A percentile compares a stretch with the other conserved stretches of the same genome.
Conservation (phyloP, 1,140 invertebrate species). For the Hirudo medicinalis region DNA sequence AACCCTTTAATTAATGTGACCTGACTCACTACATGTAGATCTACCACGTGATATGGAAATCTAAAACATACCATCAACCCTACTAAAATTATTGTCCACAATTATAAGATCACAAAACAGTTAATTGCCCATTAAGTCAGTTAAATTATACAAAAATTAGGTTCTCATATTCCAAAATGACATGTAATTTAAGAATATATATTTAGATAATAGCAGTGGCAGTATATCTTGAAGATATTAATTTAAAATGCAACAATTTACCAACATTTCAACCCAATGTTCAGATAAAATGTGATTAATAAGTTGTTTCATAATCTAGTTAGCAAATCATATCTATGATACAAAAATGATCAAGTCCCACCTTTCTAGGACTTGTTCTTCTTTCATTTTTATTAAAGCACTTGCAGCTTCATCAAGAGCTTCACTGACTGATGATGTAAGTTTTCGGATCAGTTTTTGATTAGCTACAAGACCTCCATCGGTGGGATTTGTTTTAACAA, state of each 20-base stretch:
- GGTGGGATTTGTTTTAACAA: neutral
- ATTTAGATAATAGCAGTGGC: no score
- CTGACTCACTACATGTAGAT: no score
- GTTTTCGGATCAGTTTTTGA: conserved; percentile 32
- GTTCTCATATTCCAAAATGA: no score
- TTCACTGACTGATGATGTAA: conserved; percentile 72
- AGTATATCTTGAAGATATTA: neutral
- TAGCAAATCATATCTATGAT: neutral
- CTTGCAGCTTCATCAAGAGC: conserved; percentile 88
- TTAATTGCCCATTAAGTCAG: no score
- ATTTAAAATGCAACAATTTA: conserved; percentile 50
- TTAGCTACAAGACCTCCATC: conserved; percentile 3
- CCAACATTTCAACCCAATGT: conserved; percentile 72
- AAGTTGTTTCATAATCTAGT: neutral
- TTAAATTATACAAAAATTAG: no score
- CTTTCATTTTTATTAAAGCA: conserved; percentile 81
- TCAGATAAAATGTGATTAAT: conserved; percentile 25
- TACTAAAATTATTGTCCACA: no score
- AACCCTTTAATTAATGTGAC: no score
- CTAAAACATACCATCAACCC: no score
- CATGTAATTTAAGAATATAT: no score
- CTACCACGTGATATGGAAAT: no score
- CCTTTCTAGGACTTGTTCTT: conserved; percentile 46
- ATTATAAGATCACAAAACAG: no score
- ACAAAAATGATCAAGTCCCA: conserved; percentile 15